A percentile compares a stretch with the other conserved stretches of the same genome.
These are phyloP conservation scores for Leiothrix lutea DNA, from an alignment of 2,113 vertebrate species.

Conservation along the genomic window DNA sequence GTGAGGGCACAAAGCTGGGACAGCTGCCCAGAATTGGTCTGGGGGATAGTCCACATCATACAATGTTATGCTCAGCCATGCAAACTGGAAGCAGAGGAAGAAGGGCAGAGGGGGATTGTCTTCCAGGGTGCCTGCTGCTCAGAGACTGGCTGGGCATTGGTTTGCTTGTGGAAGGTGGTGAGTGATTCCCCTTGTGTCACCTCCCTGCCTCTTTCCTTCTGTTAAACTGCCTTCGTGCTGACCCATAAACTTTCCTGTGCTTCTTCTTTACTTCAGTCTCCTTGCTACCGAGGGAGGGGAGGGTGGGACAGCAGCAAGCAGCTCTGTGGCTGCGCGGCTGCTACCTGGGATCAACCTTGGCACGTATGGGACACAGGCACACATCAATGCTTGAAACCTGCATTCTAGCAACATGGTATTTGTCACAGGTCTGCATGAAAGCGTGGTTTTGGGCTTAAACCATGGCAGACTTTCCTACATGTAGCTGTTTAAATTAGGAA, in stretches of 20 bases:
- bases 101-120: not conserved
- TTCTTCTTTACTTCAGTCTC: not conserved
- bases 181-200: not conserved
- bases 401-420: not conserved
- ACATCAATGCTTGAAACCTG: not conserved
- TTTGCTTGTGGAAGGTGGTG: not conserved
- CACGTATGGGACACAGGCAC: not conserved
- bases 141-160: not conserved
- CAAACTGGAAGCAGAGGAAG: not conserved
- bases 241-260: not conserved
- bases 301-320: rapidly evolving
- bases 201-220: not conserved
- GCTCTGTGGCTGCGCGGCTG: not conserved
- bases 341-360: rapidly evolving
- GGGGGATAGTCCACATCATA: not conserved
- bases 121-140: not conserved
- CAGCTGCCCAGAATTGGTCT: not conserved
- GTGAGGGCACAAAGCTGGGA: not conserved
- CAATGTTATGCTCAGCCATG: not conserved
- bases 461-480: not conserved
- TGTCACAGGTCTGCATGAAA: not conserved
- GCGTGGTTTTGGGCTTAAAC: not conserved
- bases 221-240: not conserved
- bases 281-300: not conserved
- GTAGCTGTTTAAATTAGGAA: not conserved